These are phyloP conservation scores for Nesogale talazaci DNA, from an alignment of 2,113 vertebrate species.

Conservation along the genomic window DNA sequence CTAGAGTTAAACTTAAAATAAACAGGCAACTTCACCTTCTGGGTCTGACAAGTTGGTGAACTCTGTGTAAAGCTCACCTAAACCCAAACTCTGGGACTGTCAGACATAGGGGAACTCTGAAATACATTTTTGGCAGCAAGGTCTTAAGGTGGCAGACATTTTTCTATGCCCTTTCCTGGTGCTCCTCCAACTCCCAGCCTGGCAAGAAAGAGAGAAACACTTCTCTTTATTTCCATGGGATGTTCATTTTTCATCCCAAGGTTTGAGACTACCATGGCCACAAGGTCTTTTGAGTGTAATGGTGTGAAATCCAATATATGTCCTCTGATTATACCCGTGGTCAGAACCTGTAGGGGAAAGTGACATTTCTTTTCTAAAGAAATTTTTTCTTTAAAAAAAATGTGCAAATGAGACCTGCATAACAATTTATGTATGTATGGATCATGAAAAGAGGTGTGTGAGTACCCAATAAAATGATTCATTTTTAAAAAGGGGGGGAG, in stretches of 20 bases:
- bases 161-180: constrained; percentile 11
- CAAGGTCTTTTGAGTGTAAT: not conserved
- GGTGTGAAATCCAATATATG: not conserved
- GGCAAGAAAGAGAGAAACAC: not conserved
- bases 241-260: not conserved
- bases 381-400: constrained; percentile 27
- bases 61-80: constrained; percentile 56
- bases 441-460: too few relatives aligned
- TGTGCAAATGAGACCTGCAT: too few relatives aligned
- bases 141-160: constrained; percentile 60
- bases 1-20: constrained; percentile 37
- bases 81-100: constrained; percentile 50
- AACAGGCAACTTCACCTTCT: constrained; percentile 26
- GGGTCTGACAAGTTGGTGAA: constrained; percentile 34
- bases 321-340: not conserved
- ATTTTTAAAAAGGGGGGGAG: too few relatives aligned
- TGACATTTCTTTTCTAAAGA: not conserved
- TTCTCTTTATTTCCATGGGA: not conserved
- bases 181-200: not conserved
- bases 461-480: too few relatives aligned
- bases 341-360: not conserved
- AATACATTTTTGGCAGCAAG: constrained; percentile 59
- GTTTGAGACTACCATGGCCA: not conserved
- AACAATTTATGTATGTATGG: too few relatives aligned
- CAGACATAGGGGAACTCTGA: constrained; percentile 61